phyloP scores from a whole-genome alignment of 1,140 invertebrate species.

The Drosophila burlai region DNA sequence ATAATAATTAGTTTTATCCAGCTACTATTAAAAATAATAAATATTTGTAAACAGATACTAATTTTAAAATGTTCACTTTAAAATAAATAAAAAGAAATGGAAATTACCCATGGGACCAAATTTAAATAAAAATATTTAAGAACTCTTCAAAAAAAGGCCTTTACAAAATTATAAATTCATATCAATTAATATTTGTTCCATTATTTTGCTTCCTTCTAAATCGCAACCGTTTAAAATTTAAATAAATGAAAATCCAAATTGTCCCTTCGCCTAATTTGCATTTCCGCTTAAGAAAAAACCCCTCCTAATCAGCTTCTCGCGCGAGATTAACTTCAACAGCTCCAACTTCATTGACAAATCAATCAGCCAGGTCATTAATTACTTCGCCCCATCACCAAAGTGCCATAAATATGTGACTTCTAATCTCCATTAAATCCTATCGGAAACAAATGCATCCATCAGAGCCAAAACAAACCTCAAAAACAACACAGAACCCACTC shows the following conservation, averaged over 20 bases:
- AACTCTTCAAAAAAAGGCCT: too few species aligned
- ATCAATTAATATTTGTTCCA: neutral
- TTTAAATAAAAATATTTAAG: too few species aligned
- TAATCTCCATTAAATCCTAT: slow-evolving; percentile 48
- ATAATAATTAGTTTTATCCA: too few species aligned
- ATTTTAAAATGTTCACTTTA: too few species aligned
- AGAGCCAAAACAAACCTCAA: slow-evolving; percentile 30
- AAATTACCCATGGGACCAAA: too few species aligned
- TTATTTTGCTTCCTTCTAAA: neutral
- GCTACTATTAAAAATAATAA: too few species aligned
- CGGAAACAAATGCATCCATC: slow-evolving; percentile 38
- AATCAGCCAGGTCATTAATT: slow-evolving; percentile 47
- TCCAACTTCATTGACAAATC: slow-evolving; percentile 49
- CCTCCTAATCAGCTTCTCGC: slow-evolving; percentile 17
- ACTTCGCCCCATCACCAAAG: slow-evolving; percentile 11
- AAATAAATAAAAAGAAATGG: too few species aligned
- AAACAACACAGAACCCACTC: slow-evolving; percentile 31
- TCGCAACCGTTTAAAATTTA: too few species aligned
- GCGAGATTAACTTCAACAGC: slow-evolving; percentile 30
- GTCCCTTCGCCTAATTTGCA: slow-evolving; percentile 15
- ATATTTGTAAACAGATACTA: too few species aligned
- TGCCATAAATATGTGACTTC: slow-evolving; percentile 42
- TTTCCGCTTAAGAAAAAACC: slow-evolving; percentile 15
- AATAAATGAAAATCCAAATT: neutral
- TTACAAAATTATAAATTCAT: neutral